Percentiles rank a stretch among this genome's conserved stretches.
phyloP scores from a whole-genome alignment of 2,888 invertebrate genomes.

The Pollenia labialis region DNA sequence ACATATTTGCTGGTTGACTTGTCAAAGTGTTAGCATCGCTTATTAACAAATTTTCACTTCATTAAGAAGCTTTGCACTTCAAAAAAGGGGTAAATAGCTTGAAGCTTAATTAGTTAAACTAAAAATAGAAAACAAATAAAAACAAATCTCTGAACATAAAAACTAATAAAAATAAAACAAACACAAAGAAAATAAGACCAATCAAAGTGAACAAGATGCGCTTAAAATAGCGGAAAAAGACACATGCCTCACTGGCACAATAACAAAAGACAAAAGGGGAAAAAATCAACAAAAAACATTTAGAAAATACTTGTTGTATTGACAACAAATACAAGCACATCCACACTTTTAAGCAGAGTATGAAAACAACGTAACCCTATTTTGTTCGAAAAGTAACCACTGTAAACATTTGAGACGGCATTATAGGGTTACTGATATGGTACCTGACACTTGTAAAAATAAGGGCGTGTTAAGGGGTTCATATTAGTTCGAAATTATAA shows the following conservation, averaged over 20 bases:
- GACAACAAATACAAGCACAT: background rate
- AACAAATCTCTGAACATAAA: slow-evolving; percentile 9
- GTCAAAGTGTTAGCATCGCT: slow-evolving; percentile 52
- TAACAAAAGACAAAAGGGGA: background rate
- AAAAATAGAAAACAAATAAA: slow-evolving; percentile 3
- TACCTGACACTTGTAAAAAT: background rate
- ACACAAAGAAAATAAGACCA: slow-evolving; percentile 39
- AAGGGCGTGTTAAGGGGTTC: background rate
- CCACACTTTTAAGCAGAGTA: background rate
- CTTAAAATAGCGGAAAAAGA: slow-evolving; percentile 72
- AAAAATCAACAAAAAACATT: slow-evolving; percentile 15
- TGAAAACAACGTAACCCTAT: slow-evolving; percentile 66
- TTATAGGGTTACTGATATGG: background rate
- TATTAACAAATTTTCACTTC: slow-evolving; percentile 55
- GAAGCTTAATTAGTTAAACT: slow-evolving; percentile 39
- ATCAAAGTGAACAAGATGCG: slow-evolving; percentile 60
- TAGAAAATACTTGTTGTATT: background rate
- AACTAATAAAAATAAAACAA: slow-evolving; percentile 27
- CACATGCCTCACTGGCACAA: slow-evolving; percentile 62
- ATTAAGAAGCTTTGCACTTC: slow-evolving; percentile 32
- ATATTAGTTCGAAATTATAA: background rate
- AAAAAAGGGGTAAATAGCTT: slow-evolving; percentile 9
- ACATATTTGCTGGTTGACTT: slow-evolving; percentile 48
- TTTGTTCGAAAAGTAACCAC: slow-evolving; percentile 5
- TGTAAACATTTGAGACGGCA: background rate